Conservation (phyloP, 2,888 invertebrate species). For the Diaphora mendica region DNA sequence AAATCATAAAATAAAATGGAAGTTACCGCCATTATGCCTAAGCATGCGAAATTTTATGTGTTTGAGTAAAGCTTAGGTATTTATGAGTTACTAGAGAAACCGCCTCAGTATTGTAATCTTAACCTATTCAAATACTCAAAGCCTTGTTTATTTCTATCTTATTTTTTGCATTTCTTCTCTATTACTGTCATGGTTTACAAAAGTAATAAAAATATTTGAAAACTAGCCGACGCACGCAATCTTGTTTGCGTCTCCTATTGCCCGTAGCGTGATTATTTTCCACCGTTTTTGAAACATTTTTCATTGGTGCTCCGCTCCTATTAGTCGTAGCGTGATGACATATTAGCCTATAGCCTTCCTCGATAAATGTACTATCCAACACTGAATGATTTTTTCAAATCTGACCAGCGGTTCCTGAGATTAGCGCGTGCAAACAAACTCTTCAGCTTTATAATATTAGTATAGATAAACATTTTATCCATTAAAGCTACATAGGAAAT, state of each 20-base stretch:
- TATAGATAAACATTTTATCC: background rate
- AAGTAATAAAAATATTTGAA: background rate
- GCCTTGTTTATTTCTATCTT: background rate
- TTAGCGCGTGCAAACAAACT: too few relatives aligned
- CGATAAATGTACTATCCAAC: too few relatives aligned
- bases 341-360: too few relatives aligned
- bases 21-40: conserved; percentile 48
- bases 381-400: too few relatives aligned
- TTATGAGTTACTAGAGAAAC: conserved; percentile 38
- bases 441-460: too few relatives aligned
- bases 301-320: too few relatives aligned
- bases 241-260: too few relatives aligned
- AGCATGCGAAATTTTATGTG: conserved; percentile 50
- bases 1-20: conserved; percentile 50
- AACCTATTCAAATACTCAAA: background rate
- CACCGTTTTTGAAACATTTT: too few relatives aligned
- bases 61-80: conserved; percentile 41
- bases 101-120: background rate
- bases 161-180: background rate
- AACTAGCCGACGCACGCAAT: too few relatives aligned
- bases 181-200: background rate
- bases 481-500: background rate
- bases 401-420: too few relatives aligned
- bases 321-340: too few relatives aligned
- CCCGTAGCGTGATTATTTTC: too few relatives aligned